Base-by-base conservation (phyloP, 2,113 vertebrate species). In the Amazona guildingii region DNA sequence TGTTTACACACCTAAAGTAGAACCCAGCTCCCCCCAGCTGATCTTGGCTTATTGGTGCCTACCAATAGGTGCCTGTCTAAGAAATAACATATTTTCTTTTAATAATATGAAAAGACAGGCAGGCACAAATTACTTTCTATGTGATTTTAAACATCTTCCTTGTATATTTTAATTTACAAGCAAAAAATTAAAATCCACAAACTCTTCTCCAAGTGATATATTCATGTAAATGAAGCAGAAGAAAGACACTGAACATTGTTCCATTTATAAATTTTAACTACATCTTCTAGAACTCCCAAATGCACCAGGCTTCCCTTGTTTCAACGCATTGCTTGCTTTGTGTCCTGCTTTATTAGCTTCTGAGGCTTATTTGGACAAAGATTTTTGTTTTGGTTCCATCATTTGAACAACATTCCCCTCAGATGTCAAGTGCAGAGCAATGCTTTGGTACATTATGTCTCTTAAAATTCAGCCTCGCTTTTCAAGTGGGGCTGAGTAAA, bases 81-180 rank as follows among this genome's bases (percentile, higher is more conserved):
- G 44, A 86, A 80, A 55, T 7, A 54, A 13, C 0, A 0, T 29
- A 0, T 72, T 64, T 77, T 63, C 1, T 1, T 72, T 77, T 37
- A 83, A 73, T 12, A 73, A 33, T 25, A 27, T 48, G 6, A 51
- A 59, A 46, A 70, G 44, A 23, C 4, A 35, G 17, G 7, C 16
- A 70, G 31, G 13, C 29, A 17, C 3, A 62, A 44, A 28, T 44
- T n/a, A 49, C 27, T 81, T 17, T 10, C 66, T 35, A 6, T 3
- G 11, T 5, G 2, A 23, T 43, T 44, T 57, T 28, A 1, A 3
- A 43, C 46, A 35, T 35, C 8, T 31, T 48, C 23, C 15, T 62
- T 39, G 14, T 27, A 0, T 35, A 55, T 73, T 87, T 70, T 37
- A 73, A 20, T 9, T 73, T 10, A 20, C 7, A 41, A 24, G 3